These are phyloP conservation scores for Hystrix cristata DNA, from an alignment of 2,113 vertebrate genomes.

Conservation along the genomic window DNA sequence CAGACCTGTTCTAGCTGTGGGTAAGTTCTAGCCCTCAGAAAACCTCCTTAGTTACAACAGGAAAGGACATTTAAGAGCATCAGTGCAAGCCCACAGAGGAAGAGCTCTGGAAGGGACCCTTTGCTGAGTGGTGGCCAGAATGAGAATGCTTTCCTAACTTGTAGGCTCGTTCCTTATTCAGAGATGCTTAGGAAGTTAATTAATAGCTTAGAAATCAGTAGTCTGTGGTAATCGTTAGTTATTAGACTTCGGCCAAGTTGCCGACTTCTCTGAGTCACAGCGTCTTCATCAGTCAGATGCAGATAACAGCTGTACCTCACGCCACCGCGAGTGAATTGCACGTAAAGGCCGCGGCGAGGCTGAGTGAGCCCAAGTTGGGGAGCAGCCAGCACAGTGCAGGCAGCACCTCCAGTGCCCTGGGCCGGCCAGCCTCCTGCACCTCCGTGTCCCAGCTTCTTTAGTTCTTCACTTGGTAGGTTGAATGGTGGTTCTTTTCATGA, in stretches of 20 bases:
- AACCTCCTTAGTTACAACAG: neutral
- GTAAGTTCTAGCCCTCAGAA: neutral
- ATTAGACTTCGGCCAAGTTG: slow-evolving; percentile 48
- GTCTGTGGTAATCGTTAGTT: neutral
- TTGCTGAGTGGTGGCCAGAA: neutral
- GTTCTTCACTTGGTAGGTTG: neutral
- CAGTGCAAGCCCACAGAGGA: neutral
- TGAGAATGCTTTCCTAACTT: neutral
- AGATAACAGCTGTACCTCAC: neutral
- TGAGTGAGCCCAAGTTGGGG: neutral
- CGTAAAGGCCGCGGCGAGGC: neutral
- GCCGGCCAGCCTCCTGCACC: neutral
- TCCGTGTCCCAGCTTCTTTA: neutral
- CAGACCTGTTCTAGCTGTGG: neutral
- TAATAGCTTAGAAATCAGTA: slow-evolving; percentile 48
- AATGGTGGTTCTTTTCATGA: neutral
- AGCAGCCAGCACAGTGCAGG: no score
- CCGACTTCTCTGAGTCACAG: slow-evolving; percentile 43
- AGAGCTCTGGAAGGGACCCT: neutral
- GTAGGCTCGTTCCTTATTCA: neutral
- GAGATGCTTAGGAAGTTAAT: slow-evolving; percentile 43
- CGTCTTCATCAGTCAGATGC: neutral
- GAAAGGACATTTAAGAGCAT: neutral
- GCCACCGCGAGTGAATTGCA: neutral
- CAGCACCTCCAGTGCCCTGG: neutral